Evolutionary conservation across 2,797 vertebrate species (phyloP), one percentile per base, ranked within the genome.

Genomic region (Ciconia nigra): DNA sequence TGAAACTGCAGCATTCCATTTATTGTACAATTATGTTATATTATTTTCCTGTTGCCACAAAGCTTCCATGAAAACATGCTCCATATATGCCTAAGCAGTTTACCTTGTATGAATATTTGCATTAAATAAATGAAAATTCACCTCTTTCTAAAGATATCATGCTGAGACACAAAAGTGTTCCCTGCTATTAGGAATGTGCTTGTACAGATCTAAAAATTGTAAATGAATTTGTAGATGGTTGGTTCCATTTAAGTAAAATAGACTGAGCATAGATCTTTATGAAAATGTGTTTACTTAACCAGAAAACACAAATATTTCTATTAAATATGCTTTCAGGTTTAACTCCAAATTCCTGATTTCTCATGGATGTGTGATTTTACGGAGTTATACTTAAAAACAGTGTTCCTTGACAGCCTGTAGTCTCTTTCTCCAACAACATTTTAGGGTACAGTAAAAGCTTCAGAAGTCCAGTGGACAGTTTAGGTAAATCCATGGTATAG

Each of bases 41-140:
- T 98, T 98, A 98, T 98, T 98, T 97, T 97, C 96, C 87, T 97
- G 92, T 97, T 98, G 97, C 97, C 91, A 93, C 97, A 97, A 95
- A 96, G 87, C 96, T 98, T 92, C 97, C 96, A 97, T 71, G 96
- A 97, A 97, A 97, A 97, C 97, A 97, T 41, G 46, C 46, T 98
- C 90, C 89, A 81, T 93, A 94, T 96, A 96, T 97, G 95, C 96
- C 91, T 97, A 97, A 98, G 97, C 97, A 97, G 97, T 97, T 98
- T 97, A 98, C 97, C 83, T 98, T 89, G 93, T 91, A 94, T 95
- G 97, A 97, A 95, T 98, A 98, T 98, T 98, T 98, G 98, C 97
- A 98, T 98, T 98, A 98, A 97, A 97, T 98, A 98, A 98, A 98
- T 97, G 97, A 98, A 98, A 98, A 98, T 97, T 97, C 95, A 94